Conservation (phyloP, 1,140 invertebrate species). For the Drosophila sp. region DNA sequence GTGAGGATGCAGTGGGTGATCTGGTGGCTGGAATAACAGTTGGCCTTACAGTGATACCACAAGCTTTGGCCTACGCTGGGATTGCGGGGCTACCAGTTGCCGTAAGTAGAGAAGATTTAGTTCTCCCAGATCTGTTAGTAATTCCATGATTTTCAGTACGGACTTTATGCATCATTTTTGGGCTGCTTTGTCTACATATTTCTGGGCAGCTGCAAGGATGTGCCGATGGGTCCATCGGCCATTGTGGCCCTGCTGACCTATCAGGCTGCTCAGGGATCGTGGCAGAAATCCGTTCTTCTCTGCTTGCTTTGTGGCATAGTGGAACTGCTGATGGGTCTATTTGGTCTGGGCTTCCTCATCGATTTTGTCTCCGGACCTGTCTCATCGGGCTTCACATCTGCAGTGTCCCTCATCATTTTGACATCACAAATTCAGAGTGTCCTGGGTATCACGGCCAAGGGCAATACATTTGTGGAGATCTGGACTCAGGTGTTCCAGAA, state of each 20-base stretch:
- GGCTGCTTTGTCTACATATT: constrained; percentile 95
- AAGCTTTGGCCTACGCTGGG: constrained; percentile 92
- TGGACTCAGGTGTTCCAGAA: constrained; percentile 87
- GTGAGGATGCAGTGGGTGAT: constrained; percentile 88
- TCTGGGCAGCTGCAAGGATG: constrained; percentile 92
- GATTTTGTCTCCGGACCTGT: constrained; percentile 97
- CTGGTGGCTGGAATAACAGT: constrained; percentile 93
- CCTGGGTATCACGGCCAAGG: constrained; percentile 90
- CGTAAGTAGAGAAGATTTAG: constrained; percentile 43
- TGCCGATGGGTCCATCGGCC: constrained; percentile 94
- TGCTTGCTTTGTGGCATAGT: constrained; percentile 91
- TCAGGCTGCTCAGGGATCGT: constrained; percentile 88
- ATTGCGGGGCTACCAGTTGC: constrained; percentile 90
- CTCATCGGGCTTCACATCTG: constrained; percentile 96
- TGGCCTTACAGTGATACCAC: constrained; percentile 92
- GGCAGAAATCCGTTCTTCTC: constrained; percentile 91
- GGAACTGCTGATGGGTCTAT: constrained; percentile 92
- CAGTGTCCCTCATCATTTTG: constrained; percentile 95
- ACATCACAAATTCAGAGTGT: constrained; percentile 94
- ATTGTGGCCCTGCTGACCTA: constrained; percentile 92
- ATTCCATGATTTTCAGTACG: constrained; percentile 85
- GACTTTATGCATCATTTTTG: constrained; percentile 95
- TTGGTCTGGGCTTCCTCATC: constrained; percentile 95
- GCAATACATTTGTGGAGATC: constrained; percentile 89
- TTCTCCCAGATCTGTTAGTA: not conserved